phyloP scores from a whole-genome alignment of 2,797 vertebrate genomes.

The Oryzias sinensis region DNA sequence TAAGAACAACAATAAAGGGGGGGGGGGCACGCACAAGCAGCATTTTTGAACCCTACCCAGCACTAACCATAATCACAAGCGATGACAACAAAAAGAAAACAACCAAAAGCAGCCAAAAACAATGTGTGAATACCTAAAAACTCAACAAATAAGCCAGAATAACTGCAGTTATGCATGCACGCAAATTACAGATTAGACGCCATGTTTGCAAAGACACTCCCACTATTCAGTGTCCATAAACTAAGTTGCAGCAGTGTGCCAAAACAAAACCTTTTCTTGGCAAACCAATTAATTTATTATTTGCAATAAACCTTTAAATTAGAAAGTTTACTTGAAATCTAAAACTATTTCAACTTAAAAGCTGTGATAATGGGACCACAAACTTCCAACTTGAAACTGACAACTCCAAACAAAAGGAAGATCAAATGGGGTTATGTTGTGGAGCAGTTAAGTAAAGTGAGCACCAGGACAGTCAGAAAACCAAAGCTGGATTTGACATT shows the following conservation, averaged over 20 bases:
- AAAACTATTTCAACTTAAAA: not conserved
- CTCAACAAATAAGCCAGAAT: too few species aligned
- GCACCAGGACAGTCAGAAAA: too few species aligned
- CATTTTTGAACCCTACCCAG: not conserved
- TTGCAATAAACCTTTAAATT: not conserved
- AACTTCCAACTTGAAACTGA: conserved; percentile 4
- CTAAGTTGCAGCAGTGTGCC: too few species aligned
- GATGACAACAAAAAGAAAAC: too few species aligned
- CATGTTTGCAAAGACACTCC: too few species aligned
- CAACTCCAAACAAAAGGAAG: not conserved
- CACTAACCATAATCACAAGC: too few species aligned
- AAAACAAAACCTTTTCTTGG: too few species aligned
- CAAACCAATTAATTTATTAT: not conserved
- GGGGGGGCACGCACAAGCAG: conserved; percentile 28
- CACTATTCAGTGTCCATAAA: too few species aligned
- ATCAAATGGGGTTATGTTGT: not conserved
- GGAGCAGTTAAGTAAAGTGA: not conserved
- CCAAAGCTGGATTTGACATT: not conserved
- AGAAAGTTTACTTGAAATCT: not conserved
- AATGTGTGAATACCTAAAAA: too few species aligned
- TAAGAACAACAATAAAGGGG: conserved; percentile 31
- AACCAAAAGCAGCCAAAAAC: too few species aligned
- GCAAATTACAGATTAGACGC: too few species aligned
- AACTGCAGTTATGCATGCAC: too few species aligned
- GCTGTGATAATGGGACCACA: not conserved